These are phyloP conservation scores for Furcifer pardalis DNA, from an alignment of 2,797 vertebrate species.

Conservation along the genomic window DNA sequence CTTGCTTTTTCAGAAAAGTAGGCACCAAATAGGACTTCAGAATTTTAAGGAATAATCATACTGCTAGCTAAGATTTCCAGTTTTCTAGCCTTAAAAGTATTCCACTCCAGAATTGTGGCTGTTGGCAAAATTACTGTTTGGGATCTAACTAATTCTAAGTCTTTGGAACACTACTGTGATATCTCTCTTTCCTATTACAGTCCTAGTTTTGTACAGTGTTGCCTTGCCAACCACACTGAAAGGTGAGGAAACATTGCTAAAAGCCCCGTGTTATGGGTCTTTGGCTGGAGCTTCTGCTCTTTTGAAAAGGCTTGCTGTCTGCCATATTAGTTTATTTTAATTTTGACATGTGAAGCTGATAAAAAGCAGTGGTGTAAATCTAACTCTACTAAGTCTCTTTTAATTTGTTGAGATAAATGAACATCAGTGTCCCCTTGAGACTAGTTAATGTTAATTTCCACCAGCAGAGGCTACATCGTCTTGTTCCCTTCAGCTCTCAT, in stretches of 20 bases:
- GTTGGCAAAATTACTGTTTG: neutral
- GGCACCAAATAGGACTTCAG: too few species aligned
- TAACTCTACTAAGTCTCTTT: neutral
- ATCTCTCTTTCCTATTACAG: neutral
- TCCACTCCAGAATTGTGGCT: neutral
- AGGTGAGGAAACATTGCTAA: neutral
- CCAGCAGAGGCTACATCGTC: slow-evolving; percentile 1
- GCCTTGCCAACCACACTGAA: neutral
- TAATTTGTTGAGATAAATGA: neutral
- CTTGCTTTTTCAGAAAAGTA: neutral
- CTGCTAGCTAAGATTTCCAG: neutral
- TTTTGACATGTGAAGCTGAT: accelerated
- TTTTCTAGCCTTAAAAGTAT: neutral
- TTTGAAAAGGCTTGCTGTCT: neutral
- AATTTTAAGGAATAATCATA: too few species aligned
- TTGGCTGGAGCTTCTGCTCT: neutral
- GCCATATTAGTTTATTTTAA: neutral
- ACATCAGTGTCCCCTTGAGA: slow-evolving; percentile 17
- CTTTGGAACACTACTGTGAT: neutral
- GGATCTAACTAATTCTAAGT: neutral
- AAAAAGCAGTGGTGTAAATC: neutral
- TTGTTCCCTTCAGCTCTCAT: neutral
- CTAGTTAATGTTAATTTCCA: slow-evolving; percentile 11
- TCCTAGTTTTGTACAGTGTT: neutral
- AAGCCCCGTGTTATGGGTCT: neutral